Evolutionary conservation across 2,113 vertebrate genomes (phyloP), one percentile per base, ranked within the genome.

Genomic region (Leptobrachium leishanense): DNA sequence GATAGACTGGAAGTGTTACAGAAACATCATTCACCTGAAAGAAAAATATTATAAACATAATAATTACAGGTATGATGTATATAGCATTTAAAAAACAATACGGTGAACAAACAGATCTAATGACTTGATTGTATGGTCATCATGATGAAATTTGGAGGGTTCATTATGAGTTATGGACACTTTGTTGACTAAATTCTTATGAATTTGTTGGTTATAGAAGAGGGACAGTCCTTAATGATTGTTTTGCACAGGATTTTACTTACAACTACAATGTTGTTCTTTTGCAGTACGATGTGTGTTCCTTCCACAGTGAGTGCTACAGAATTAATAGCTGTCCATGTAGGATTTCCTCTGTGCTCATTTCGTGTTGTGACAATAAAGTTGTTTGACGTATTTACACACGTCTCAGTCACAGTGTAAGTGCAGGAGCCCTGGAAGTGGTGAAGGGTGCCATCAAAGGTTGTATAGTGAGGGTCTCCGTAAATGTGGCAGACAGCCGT

Each of bases 391-490:
- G 83, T 87, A 43, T 85, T 76, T n/a, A 83, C 86, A 2, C 91
- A 94, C 0, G 92, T 92, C 71, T 88, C 91, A 2, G 86, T 86
- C 77, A 94, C 86, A 0, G 85, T 91, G 82, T 94, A 94, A 82
- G 86, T 91, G 81, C 93, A 94, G n/a, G 88, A 88, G 0, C 92
- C 92, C 84, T 91, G 89, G 85, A 92, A 93, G 73, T 89, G 83
- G 72, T 92, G 93, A 2, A 88, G 84, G 74, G 84, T 83, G 12
- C 84, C 83, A 9, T 94, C 92, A 65, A 90, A 94, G 20, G 91
- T 94, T 53, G 90, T 87, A 53, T 92, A 94, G 80, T 94, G 93
- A 9, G 92, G 91, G 82, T 94, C 92, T 4, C 93, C 92, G 2
- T 93, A 93, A 40, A 92, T 84, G 0, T 85, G 87, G 79, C 93